Percentiles rank a stretch among this genome's conserved stretches.
Conservation (phyloP, 2,888 invertebrate species). For the Acrocyrtus sp. region DNA sequence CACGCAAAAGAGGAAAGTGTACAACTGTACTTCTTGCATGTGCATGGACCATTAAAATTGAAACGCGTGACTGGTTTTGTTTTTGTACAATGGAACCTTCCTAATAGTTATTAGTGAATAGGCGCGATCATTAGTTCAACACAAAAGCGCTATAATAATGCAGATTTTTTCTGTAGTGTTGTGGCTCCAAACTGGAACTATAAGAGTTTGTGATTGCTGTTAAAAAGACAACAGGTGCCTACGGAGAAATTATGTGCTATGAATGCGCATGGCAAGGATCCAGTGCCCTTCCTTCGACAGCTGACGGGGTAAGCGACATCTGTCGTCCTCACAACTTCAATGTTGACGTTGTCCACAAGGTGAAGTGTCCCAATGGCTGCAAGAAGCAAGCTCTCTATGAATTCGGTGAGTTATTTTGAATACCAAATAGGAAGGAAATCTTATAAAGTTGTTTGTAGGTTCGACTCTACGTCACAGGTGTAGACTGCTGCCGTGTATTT, state of each 20-base stretch:
- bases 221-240: slow-evolving; percentile 43
- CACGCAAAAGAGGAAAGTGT: too few relatives aligned
- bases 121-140: not conserved
- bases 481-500: too few relatives aligned
- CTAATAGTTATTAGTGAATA: too few relatives aligned
- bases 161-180: not conserved
- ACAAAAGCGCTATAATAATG: not conserved
- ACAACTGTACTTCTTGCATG: too few relatives aligned
- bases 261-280: slow-evolving; percentile 48
- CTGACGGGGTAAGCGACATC: slow-evolving; percentile 36
- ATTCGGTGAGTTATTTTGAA: slow-evolving; percentile 40
- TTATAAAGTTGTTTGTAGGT: too few relatives aligned
- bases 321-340: slow-evolving; percentile 48
- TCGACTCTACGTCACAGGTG: too few relatives aligned
- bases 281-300: slow-evolving; percentile 34
- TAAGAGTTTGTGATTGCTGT: not conserved
- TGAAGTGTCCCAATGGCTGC: slow-evolving; percentile 44
- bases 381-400: slow-evolving; percentile 45
- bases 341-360: slow-evolving; percentile 40
- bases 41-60: too few relatives aligned
- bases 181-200: not conserved
- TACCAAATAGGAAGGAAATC: too few relatives aligned
- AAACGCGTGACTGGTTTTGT: too few relatives aligned
- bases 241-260: slow-evolving; percentile 45
- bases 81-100: too few relatives aligned